Base-by-base conservation (phyloP, 2,113 vertebrate genomes). In the Ivindomyrus marchei region DNA sequence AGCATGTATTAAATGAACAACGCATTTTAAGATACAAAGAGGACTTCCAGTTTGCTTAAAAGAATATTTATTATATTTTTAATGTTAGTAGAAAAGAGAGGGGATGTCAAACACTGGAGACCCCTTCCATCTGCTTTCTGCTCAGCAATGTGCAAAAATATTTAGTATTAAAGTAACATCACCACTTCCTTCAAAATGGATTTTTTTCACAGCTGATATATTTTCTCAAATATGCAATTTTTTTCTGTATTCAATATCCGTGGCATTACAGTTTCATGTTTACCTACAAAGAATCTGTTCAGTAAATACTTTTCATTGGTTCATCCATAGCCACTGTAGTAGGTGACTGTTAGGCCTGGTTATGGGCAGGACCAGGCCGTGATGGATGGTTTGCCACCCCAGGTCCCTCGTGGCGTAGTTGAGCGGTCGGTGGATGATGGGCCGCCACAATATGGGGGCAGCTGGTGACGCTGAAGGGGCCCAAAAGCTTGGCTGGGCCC, bases 371-470 rank as follows among this genome's bases (percentile, higher is more conserved):
- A 19, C 31, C 1, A 1, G 36, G 74, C 13, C 4, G 15, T 39
- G 74, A 4, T 17, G 74, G 15, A 39, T 17, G 13, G 4, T 36
- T 6, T 31, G 49, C 24, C 47, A 52, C 49, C 49, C 19, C 11
- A 62, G 80, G 19, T 36, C 85, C 89, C 13, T 42, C 5, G 15
- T 77, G 74, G 74, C 15, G 5, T 80, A 42, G 74, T 42, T 19
- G 15, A 42, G 3, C 66, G 91, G 85, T 92, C 91, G 24, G 90
- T 42, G 21, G 24, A 49, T n/a, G 6, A 39, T 19, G 46, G 83
- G 42, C 8, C 2, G 1, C 42, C 42, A 46, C 24, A 1, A 8
- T 50, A n/a, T 31, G 46, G 62, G 84, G 85, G 1, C 89, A 19
- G 56, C 11, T 15, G 27, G 58, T 24, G 15, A 24, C 9, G 3